Conservation (phyloP, 2,797 vertebrate species). For the Sebastes vulpes region DNA sequence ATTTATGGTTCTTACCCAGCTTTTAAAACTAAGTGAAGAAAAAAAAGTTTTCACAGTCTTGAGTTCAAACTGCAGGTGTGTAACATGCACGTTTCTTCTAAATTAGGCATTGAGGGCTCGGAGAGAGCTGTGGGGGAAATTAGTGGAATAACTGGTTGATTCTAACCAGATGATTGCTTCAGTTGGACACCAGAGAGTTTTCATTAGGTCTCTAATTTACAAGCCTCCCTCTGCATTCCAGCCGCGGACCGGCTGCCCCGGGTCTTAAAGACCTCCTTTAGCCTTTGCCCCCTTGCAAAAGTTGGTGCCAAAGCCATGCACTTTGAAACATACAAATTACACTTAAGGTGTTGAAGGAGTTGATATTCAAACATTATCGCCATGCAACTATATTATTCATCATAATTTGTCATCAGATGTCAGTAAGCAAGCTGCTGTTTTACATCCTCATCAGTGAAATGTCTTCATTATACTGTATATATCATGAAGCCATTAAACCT, state of each 20-base stretch:
- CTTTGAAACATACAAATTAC: conserved; percentile 47
- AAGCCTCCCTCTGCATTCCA: conserved; percentile 95
- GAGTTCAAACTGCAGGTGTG: conserved; percentile 95
- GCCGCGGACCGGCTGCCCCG: conserved; percentile 77
- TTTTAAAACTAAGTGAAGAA: conserved; percentile 37
- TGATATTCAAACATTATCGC: not conserved
- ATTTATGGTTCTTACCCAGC: conserved; percentile 43
- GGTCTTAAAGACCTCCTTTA: conserved; percentile 82
- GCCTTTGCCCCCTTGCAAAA: conserved; percentile 70
- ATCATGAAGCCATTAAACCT: conserved; percentile 8
- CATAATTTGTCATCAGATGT: not conserved
- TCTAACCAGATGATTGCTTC: conserved; percentile 99
- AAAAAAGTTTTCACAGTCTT: conserved; percentile 58
- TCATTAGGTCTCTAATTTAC: conserved; percentile 99
- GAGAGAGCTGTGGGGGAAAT: conserved; percentile 94
- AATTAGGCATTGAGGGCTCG: conserved; percentile 96
- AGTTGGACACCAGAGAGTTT: conserved; percentile 95
- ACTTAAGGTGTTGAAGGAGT: not conserved
- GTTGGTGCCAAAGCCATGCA: conserved; percentile 45
- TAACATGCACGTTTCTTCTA: conserved; percentile 94
- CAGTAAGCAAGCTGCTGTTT: not conserved
- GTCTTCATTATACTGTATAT: not conserved
- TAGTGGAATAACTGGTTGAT: conserved; percentile 99
- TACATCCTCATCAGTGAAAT: not conserved
- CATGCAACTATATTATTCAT: not conserved